Conservation (phyloP, 2,113 vertebrate genomes). For the Larimichthys crocea region DNA sequence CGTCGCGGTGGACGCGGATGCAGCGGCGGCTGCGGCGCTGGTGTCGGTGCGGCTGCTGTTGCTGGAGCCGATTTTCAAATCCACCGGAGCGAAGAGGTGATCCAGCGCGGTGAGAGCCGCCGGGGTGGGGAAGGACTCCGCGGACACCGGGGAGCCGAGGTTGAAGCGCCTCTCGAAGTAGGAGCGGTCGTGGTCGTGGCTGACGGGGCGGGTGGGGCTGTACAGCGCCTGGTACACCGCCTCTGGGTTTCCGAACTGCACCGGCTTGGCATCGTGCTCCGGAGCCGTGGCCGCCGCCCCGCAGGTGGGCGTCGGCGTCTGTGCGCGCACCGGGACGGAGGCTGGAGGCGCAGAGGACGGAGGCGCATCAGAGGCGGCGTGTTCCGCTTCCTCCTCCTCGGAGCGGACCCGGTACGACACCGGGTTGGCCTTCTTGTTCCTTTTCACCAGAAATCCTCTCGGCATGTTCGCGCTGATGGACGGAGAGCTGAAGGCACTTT, state of each 20-base stretch:
- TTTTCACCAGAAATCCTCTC: conserved; percentile 92
- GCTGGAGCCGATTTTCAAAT: conserved; percentile 83
- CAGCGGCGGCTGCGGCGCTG: conserved; percentile 23
- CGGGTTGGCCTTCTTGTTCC: conserved; percentile 87
- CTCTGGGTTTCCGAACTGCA: conserved; percentile 90
- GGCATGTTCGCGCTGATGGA: conserved; percentile 85
- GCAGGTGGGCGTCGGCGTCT: conserved; percentile 64
- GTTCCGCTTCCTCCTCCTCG: conserved; percentile 79
- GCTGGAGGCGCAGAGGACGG: conserved; percentile 21
- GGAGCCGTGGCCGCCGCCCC: conserved; percentile 64
- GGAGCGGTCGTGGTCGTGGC: conserved; percentile 85
- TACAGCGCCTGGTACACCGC: conserved; percentile 83
- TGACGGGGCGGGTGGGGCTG: conserved; percentile 92
- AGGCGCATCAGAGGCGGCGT: conserved; percentile 35
- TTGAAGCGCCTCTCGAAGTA: conserved; percentile 86
- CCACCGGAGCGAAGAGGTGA: conserved; percentile 79
- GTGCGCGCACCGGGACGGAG: conserved; percentile 56
- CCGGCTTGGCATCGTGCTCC: conserved; percentile 62
- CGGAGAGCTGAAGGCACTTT: conserved; percentile 73
- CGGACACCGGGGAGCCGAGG: conserved; percentile 89
- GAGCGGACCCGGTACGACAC: conserved; percentile 90
- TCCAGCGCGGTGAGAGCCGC: conserved; percentile 80
- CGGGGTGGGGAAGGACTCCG: conserved; percentile 89
- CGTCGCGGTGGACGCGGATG: conserved; percentile 8
- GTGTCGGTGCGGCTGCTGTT: conserved; percentile 73